Conservation (phyloP, 2,888 invertebrate species). For the Azorinus chamasolen region DNA sequence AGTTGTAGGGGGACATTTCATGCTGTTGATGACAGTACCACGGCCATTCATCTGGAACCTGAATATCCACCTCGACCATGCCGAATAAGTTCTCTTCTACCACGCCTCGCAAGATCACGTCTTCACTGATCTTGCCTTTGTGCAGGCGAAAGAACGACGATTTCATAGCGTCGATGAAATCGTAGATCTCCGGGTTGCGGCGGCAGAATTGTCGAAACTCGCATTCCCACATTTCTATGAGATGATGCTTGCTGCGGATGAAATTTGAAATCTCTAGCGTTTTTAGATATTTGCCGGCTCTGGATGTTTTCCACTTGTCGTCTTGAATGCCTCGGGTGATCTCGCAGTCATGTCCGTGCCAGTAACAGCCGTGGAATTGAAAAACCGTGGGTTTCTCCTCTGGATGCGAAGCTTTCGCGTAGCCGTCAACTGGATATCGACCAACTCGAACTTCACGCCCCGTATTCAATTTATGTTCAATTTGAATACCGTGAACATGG, state of each 20-base stretch:
- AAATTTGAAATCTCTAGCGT: slow-evolving; percentile 8
- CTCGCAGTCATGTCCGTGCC: no score
- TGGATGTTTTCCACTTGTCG: neutral
- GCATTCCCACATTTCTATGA: slow-evolving; percentile 31
- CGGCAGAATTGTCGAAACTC: no score
- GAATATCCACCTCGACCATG: slow-evolving; percentile 37
- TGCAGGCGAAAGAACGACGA: no score
- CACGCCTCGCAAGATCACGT: slow-evolving; percentile 29
- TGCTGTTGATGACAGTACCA: slow-evolving; percentile 5
- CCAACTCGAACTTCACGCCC: no score
- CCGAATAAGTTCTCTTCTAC: slow-evolving; percentile 14
- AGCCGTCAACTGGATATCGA: slow-evolving; percentile 3
- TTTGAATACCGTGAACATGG: no score
- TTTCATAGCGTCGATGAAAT: no score
- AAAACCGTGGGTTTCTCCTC: neutral
- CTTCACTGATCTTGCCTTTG: slow-evolving; percentile 11
- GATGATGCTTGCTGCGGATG: neutral
- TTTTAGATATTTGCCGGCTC: neutral
- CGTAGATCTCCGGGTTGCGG: no score
- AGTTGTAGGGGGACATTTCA: slow-evolving; percentile 40
- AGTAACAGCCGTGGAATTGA: no score
- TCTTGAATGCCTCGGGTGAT: neutral
- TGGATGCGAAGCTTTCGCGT: slow-evolving; percentile 7
- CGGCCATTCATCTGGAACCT: slow-evolving; percentile 31
- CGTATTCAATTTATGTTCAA: neutral